Evolutionary conservation across 53 echinoderm and acorn worm genomes (phyloP), one percentile per base, ranked within the genome.

Genomic region (Henricia sp.): DNA sequence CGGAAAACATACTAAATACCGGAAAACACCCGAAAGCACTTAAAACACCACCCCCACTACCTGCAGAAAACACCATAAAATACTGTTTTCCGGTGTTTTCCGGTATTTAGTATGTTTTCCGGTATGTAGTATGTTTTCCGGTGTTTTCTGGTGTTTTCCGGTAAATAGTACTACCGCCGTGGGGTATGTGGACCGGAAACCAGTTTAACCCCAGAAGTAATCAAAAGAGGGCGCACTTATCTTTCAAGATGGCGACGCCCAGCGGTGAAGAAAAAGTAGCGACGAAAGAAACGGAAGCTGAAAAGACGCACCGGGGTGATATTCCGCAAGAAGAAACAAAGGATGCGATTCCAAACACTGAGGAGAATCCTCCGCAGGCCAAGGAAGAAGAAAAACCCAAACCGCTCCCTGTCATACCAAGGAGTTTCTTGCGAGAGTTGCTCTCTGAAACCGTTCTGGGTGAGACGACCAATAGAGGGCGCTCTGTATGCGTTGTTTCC

Each of bases 381-480:
- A 66, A 74, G 14, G 63, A 37, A 26, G 73, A 53, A 58, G 86
- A 56, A 44, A 64, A 52, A 26, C 52, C 21, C 34, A 52, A 41
- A 55, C 42, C 12, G 38, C 68, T 74, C 30, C 55, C 24, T 8
- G 44, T 28, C 19, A 82, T 11, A 3, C 84, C 84, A n/a, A 85
- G 94, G 50, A 94, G 83, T 63, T 94, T 94, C 44, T 16, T 94
- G 48, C 71, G 91, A 56, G 91, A 89, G 41, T 37, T 94, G 40
- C 48, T 94, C 11, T 83, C 91, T 25, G 94, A 94, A 76, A 71
- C 91, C 3, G 68, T 91, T 13, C 74, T 94, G 27, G 94, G 94
- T 94, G 65, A 59, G 91, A 21, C 23, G 17, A 0, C 3, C 20
- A 33, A 13, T 27, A 41, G 39, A 23, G 17, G 24, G 68, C 39